Evolutionary conservation across 2,888 invertebrate genomes (phyloP).

Genomic region (Halictus ligatus): DNA sequence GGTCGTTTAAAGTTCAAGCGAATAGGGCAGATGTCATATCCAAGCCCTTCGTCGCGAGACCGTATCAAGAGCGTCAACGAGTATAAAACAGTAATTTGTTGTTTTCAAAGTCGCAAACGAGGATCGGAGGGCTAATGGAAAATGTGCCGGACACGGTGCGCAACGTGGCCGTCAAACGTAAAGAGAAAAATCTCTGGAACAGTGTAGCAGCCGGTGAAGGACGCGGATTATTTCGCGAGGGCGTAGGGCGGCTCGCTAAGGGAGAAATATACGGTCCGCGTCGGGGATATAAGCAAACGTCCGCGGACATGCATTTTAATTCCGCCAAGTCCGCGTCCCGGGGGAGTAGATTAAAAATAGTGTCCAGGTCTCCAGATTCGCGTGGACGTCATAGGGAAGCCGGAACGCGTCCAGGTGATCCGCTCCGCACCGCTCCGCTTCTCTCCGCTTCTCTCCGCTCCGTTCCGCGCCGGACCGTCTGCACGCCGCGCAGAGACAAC

Average conservation of each 20-base stretch:
- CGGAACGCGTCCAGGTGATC: slow-evolving; percentile 59
- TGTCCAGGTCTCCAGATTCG: slow-evolving; percentile 69
- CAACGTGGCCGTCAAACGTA: neutral
- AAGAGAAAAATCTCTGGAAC: slow-evolving; percentile 15
- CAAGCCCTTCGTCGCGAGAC: too few species aligned
- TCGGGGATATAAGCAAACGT: slow-evolving; percentile 60
- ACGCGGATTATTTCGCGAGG: slow-evolving; percentile 43
- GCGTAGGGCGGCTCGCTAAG: slow-evolving; percentile 52
- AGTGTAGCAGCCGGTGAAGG: slow-evolving; percentile 30
- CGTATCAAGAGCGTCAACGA: too few species aligned
- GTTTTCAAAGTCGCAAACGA: neutral
- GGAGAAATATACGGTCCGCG: slow-evolving; percentile 61
- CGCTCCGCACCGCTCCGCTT: slow-evolving; percentile 24
- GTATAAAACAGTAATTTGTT: neutral
- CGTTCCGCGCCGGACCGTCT: slow-evolving; percentile 52
- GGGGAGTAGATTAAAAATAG: slow-evolving; percentile 73
- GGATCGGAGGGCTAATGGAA: neutral
- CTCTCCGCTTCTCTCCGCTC: neutral
- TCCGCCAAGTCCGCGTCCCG: slow-evolving; percentile 67
- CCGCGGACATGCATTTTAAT: slow-evolving; percentile 71
- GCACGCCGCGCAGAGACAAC: slow-evolving; percentile 64
- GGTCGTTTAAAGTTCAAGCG: too few species aligned
- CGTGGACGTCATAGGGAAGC: slow-evolving; percentile 65
- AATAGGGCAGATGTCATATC: too few species aligned
- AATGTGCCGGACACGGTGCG: neutral